Evolutionary conservation across 2,888 invertebrate species (phyloP).

Genomic region (Homarus gammarus): DNA sequence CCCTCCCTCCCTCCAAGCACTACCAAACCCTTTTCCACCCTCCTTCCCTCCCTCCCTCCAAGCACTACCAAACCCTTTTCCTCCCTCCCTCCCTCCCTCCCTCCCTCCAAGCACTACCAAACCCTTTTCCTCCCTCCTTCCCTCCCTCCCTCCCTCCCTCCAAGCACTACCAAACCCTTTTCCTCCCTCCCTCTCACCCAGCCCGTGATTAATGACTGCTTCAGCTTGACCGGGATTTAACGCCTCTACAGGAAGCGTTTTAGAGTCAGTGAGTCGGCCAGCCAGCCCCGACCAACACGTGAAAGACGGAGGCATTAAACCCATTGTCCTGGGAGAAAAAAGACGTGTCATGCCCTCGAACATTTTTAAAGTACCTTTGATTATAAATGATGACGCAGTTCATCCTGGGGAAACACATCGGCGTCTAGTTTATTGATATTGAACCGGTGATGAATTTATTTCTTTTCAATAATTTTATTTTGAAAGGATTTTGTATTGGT

Average conservation of each 20-base stretch:
- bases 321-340: slow-evolving; percentile 34
- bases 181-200: neutral
- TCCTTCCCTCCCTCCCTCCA: neutral
- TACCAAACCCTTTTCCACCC: neutral
- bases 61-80: neutral
- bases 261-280: slow-evolving; percentile 5
- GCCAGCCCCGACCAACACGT: neutral
- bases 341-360: slow-evolving; percentile 25
- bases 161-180: neutral
- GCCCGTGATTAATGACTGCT: slow-evolving; percentile 27
- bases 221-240: slow-evolving; percentile 41
- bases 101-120: neutral
- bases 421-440: too few species aligned
- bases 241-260: slow-evolving; percentile 30
- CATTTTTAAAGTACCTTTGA: slow-evolving; percentile 31
- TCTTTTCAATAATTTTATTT: too few species aligned
- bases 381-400: slow-evolving; percentile 34
- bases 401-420: neutral
- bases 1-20: too few species aligned
- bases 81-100: neutral
- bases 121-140: neutral
- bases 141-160: slow-evolving; percentile 1
- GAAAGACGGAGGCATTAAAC: slow-evolving; percentile 30
- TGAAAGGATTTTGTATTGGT: too few species aligned
- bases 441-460: too few species aligned